Percentiles rank a stretch among this genome's conserved stretches.
Conservation (phyloP, 2,888 invertebrate species). For the Aspidapion aeneum region DNA sequence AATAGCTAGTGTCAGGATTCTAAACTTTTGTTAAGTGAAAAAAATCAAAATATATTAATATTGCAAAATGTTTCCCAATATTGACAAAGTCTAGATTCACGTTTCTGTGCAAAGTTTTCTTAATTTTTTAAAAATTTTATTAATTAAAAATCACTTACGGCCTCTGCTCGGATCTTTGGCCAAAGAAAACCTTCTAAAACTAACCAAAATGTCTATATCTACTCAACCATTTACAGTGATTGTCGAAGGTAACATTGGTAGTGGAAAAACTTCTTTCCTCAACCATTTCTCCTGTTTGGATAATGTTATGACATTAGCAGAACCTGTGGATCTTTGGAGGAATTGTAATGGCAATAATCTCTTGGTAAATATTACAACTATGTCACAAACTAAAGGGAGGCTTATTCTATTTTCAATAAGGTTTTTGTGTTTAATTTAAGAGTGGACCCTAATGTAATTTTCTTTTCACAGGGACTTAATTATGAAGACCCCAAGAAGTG, state of each 20-base stretch:
- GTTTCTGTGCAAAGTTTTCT: not conserved
- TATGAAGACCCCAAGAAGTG: conserved; percentile 73
- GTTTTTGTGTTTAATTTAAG: not conserved
- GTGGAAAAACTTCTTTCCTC: conserved; percentile 86
- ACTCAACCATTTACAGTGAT: conserved; percentile 70
- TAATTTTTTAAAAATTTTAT: not conserved
- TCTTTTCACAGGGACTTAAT: conserved; percentile 46
- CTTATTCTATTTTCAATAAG: no score
- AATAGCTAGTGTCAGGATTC: no score
- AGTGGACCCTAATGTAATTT: no score
- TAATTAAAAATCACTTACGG: not conserved
- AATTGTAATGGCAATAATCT: conserved; percentile 76
- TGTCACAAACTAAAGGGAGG: no score
- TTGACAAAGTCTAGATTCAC: no score
- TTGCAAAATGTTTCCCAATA: no score
- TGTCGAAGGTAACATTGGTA: conserved; percentile 88
- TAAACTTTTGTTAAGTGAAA: no score
- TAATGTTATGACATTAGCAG: conserved; percentile 59
- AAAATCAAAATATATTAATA: no score
- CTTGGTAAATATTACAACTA: conserved; percentile 47
- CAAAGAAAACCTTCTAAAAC: not conserved
- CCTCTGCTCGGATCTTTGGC: not conserved
- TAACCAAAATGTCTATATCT: conserved; percentile 27
- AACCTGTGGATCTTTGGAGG: conserved; percentile 84
- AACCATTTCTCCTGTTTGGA: conserved; percentile 73